These are phyloP conservation scores for Prunella strophiata DNA, from an alignment of 2,797 vertebrate species.

Conservation along the genomic window DNA sequence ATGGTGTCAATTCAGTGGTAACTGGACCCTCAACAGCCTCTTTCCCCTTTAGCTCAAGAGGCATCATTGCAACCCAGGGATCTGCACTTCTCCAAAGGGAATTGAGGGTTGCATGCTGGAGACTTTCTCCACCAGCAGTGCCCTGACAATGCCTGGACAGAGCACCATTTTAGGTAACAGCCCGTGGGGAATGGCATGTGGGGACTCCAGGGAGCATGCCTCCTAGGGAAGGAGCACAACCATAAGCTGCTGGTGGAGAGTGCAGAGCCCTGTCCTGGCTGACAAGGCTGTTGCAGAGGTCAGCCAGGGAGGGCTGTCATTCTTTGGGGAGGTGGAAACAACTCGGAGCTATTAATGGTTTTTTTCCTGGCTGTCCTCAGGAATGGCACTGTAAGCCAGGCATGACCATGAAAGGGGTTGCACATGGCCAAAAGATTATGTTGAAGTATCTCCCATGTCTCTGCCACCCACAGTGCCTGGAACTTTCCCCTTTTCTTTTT, in stretches of 20 bases:
- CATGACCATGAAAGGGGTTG: constrained; percentile 54
- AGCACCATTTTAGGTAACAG: constrained; percentile 59
- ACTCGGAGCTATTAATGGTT: constrained; percentile 15
- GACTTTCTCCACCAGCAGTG: not conserved
- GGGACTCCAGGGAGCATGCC: constrained; percentile 31
- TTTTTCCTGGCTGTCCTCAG: constrained; percentile 66
- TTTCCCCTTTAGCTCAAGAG: not conserved
- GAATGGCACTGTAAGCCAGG: constrained; percentile 43
- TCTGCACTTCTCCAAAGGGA: not conserved
- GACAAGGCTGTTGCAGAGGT: constrained; percentile 42
- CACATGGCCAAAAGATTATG: constrained; percentile 40
- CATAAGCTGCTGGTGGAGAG: not conserved
- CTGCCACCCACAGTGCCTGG: not conserved
- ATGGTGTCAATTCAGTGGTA: not conserved
- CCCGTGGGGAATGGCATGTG: constrained; percentile 45
- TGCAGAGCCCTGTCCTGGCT: constrained; percentile 40
- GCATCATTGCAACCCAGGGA: not conserved
- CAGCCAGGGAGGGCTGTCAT: constrained; percentile 60
- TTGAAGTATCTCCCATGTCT: not conserved
- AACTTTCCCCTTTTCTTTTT: not conserved
- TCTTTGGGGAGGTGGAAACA: constrained; percentile 58
- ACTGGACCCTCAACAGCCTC: not conserved
- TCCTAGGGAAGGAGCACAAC: constrained; percentile 15
- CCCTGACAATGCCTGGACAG: not conserved
- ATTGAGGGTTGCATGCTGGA: not conserved